phyloP scores from a whole-genome alignment of 2,113 vertebrate species.

The Seriola quinqueradiata region DNA sequence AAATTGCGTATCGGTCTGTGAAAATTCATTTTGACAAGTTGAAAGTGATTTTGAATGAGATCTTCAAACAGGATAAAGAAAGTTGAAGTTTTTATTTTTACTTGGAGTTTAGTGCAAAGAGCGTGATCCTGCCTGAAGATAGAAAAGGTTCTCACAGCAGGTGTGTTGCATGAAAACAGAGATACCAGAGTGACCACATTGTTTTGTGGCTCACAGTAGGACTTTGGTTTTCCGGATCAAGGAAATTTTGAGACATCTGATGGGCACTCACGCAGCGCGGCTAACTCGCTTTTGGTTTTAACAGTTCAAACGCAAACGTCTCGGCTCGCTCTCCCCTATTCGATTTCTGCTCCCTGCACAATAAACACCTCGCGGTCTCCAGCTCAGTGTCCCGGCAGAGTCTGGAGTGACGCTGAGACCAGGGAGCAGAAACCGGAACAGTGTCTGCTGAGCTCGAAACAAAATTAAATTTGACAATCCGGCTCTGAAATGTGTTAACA shows the following conservation, averaged over 20 bases:
- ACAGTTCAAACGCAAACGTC: conserved; percentile 12
- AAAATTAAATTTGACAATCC: conserved; percentile 52
- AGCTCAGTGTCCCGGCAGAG: conserved; percentile 29
- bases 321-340: conserved; percentile 9
- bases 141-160: neutral
- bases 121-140: neutral
- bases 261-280: too few relatives aligned
- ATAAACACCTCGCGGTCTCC: conserved; percentile 33
- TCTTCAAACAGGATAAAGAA: neutral
- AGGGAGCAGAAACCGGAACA: conserved; percentile 39
- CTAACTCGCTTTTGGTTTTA: conserved; percentile 1
- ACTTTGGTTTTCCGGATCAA: too few relatives aligned
- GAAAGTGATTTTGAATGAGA: neutral
- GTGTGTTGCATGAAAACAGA: conserved; percentile 9
- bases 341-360: conserved; percentile 25
- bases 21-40: neutral
- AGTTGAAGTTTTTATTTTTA: neutral
- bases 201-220: too few relatives aligned
- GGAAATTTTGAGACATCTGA: too few relatives aligned
- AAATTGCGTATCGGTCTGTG: neutral
- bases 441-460: conserved; percentile 28
- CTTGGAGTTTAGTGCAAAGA: neutral
- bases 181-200: neutral
- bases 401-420: conserved; percentile 31
- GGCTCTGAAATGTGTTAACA: conserved; percentile 45